A percentile compares a stretch with the other conserved stretches of the same genome.
These are phyloP conservation scores for Scaptomyza parva DNA, from an alignment of 2,888 invertebrate species.

Conservation along the genomic window DNA sequence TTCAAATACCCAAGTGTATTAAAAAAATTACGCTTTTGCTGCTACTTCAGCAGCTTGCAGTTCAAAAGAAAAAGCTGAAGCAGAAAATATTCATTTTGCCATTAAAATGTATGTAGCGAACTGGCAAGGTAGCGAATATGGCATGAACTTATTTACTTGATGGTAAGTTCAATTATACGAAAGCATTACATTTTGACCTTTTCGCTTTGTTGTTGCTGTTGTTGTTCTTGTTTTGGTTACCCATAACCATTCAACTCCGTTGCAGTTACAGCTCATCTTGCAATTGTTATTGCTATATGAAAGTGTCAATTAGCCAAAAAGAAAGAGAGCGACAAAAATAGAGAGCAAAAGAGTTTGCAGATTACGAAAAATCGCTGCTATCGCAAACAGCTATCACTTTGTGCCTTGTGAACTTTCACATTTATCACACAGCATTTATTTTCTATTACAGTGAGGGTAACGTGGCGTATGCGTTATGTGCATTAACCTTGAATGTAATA, in stretches of 20 bases:
- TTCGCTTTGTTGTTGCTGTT: constrained; percentile 31
- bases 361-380: constrained; percentile 3
- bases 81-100: constrained; percentile 4
- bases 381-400: constrained; percentile 8
- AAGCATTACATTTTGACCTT: constrained; percentile 53
- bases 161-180: constrained; percentile 8
- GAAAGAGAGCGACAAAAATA: neutral
- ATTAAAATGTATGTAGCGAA: neutral
- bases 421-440: constrained; percentile 43
- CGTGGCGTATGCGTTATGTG: constrained; percentile 44
- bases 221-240: constrained; percentile 3
- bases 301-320: constrained; percentile 54
- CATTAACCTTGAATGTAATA: constrained; percentile 43
- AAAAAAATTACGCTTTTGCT: constrained; percentile 2
- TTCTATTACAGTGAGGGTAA: constrained; percentile 15
- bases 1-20: neutral
- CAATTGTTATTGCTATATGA: constrained; percentile 59
- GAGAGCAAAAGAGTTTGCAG: neutral
- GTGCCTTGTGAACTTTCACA: constrained; percentile 66
- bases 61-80: constrained; percentile 5
- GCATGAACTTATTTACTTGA: constrained; percentile 15
- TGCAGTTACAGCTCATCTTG: constrained; percentile 1
- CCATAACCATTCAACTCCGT: neutral
- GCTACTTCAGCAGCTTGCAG: neutral
- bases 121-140: neutral